Percentiles rank a stretch among this genome's conserved stretches.
Conservation (phyloP, 2,113 vertebrate species). For the Sceloporus undulatus region DNA sequence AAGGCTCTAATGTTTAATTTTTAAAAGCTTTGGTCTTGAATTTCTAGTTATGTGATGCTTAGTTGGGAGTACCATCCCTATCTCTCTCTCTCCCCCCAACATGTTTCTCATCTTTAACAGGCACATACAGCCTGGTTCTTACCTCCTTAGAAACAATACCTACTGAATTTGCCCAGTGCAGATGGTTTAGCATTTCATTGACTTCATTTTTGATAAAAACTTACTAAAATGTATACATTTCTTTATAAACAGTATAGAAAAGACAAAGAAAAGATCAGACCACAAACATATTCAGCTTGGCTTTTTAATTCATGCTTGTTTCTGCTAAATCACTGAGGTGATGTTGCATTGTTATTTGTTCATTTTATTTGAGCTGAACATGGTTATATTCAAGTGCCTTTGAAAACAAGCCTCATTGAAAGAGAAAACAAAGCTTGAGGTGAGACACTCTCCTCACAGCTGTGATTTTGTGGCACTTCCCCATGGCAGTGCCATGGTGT, state of each 20-base stretch:
- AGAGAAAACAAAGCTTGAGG: constrained; percentile 46
- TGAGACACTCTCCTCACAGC: constrained; percentile 61
- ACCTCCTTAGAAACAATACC: too few species aligned
- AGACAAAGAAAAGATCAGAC: constrained; percentile 26
- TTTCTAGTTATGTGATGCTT: too few species aligned
- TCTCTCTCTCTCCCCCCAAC: too few species aligned
- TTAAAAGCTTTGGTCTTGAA: too few species aligned
- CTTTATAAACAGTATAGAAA: not conserved
- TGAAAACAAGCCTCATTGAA: constrained; percentile 44
- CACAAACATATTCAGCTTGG: constrained; percentile 44
- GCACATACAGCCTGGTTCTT: too few species aligned
- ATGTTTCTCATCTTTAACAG: too few species aligned
- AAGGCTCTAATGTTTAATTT: too few species aligned
- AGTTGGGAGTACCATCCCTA: too few species aligned
- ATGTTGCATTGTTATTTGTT: not conserved
- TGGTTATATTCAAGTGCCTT: constrained; percentile 51
- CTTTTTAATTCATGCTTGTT: constrained; percentile 53
- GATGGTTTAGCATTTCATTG: not conserved
- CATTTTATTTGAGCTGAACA: constrained; percentile 49
- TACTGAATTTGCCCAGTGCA: too few species aligned
- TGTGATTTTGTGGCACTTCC: constrained; percentile 66
- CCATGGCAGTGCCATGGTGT: constrained; percentile 62
- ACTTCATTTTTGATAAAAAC: not conserved
- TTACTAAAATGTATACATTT: not conserved
- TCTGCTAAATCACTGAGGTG: constrained; percentile 59